Base-by-base conservation (phyloP, 2,113 vertebrate genomes). In the Dunckerocampus dactyliophorus region DNA sequence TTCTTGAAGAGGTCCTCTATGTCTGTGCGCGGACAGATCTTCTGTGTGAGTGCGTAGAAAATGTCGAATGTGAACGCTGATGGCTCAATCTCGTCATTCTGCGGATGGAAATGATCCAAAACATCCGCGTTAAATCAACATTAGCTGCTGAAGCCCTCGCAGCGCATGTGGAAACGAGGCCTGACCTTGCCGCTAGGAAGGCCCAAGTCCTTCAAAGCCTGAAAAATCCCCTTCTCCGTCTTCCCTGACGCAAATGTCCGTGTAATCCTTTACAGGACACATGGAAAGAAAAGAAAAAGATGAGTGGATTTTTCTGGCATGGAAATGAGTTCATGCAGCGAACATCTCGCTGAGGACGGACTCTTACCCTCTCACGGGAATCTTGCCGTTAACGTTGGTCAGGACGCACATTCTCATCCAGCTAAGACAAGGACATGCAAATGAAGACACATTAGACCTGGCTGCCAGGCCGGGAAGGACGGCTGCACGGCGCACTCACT, bases 141-240 rank as follows among this genome's bases (percentile, higher is more conserved):
- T 46, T 9, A 59, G 39, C 4, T 2, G 21, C 20, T 46, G 1
- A 8, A 28, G 16, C 45, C 4, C 12, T 21, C 6, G 28, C 15
- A 19, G 24, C 21, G 3, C 1, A 6, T 21, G 2, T 12, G 19
- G 2, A 56, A 4, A 37, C 4, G 13, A 42, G 19, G 0, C 12
- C 73, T 79, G 90, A 99, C 96, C 95, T 99, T 99, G 91, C 97
- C 97, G 65, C 97, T 99, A 22, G 97, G 97, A 79, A 99, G 92
- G 67, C 97, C 97, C 59, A 99, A 89, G 76, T 99, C 96, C 86
- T 98, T 99, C 72, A 99, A 88, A 6, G 94, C 96, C 89, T 99
- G 97, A 82, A 99, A 99, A 82, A 99, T 99, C 69, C 97, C 97
- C 80, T 99, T 99, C 89, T 99, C 97, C 8, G 96, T 99, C 91